These are phyloP conservation scores for Taenioides sp. DNA, from an alignment of 2,797 vertebrate genomes.

Conservation along the genomic window DNA sequence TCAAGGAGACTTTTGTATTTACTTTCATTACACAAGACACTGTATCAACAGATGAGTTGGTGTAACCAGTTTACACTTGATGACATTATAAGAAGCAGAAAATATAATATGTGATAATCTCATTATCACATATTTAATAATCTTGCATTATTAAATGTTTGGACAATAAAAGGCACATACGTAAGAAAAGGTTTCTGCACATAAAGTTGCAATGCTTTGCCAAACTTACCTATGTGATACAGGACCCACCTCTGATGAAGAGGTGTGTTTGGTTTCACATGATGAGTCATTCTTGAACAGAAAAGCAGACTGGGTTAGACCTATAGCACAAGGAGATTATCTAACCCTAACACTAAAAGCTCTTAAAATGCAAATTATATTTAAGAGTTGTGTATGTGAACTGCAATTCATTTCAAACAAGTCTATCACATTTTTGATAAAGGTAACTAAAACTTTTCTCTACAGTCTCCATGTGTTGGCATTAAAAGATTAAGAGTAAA, in stretches of 20 bases:
- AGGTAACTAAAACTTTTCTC: not conserved
- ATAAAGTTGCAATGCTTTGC: conserved; percentile 3
- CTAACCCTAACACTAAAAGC: not conserved
- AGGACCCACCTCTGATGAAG: not conserved
- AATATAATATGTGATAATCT: no score
- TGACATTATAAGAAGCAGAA: no score
- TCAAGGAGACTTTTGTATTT: not conserved
- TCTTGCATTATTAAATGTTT: no score
- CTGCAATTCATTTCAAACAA: not conserved
- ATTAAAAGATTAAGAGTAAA: conserved; percentile 77
- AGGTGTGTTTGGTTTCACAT: conserved; percentile 18
- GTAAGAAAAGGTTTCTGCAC: not conserved
- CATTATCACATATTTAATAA: no score
- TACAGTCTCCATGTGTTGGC: conserved; percentile 33
- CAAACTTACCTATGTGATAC: not conserved
- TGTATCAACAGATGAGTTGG: no score
- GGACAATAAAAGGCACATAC: no score
- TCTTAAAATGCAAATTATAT: not conserved
- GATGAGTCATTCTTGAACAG: conserved; percentile 12
- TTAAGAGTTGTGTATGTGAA: not conserved
- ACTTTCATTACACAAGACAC: no score
- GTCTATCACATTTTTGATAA: not conserved
- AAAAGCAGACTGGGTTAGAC: not conserved
- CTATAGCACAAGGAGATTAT: conserved; percentile 1
- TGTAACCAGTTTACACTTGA: no score